phyloP scores from a whole-genome alignment of 2,113 vertebrate genomes.

The Saguinus midas region DNA sequence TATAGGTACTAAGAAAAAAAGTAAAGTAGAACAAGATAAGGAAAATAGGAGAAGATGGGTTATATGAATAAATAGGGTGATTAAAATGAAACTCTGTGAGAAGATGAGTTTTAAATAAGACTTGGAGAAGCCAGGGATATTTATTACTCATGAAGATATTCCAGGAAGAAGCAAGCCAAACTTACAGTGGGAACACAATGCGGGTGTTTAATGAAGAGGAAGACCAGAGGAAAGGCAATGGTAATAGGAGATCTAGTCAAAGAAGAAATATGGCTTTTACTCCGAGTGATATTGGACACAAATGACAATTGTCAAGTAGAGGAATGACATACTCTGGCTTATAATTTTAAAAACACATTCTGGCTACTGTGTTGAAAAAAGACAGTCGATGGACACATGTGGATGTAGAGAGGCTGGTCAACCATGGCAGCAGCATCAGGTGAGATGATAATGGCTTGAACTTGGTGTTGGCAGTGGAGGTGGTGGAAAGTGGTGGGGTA shows the following conservation, averaged over 20 bases:
- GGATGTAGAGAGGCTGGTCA: background rate
- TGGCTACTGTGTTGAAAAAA: background rate
- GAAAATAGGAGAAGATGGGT: background rate
- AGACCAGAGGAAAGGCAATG: background rate
- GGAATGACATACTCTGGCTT: background rate
- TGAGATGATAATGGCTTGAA: background rate
- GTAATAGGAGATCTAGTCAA: background rate
- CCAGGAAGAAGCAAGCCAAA: background rate
- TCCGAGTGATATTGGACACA: background rate
- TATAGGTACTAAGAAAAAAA: background rate
- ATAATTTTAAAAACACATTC: background rate
- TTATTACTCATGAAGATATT: background rate
- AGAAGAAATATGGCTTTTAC: background rate
- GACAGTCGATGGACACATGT: background rate
- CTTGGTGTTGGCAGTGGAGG: background rate
- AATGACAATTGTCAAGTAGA: background rate
- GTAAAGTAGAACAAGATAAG: background rate
- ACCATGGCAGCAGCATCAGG: background rate
- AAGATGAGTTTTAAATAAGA: background rate
- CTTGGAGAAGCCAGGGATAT: background rate
- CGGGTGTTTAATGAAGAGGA: background rate
- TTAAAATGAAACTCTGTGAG: background rate
- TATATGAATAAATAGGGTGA: background rate
- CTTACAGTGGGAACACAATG: background rate
- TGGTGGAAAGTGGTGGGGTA: background rate